Percentiles rank a stretch among this genome's conserved stretches.
Conservation (phyloP, 2,797 vertebrate species). For the Rhadinocentrus ornatus region DNA sequence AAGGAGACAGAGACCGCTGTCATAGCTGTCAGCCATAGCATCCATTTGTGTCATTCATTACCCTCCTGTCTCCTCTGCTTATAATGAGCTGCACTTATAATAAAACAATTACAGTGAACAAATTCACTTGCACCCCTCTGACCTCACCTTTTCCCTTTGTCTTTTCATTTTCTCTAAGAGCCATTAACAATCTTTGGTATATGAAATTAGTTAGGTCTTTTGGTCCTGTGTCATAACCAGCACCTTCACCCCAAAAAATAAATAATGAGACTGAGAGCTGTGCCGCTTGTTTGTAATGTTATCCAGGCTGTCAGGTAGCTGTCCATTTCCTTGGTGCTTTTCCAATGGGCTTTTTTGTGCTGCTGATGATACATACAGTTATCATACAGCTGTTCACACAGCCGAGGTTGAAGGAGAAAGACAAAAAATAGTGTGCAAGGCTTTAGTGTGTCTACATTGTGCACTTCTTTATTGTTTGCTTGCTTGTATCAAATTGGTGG, state of each 20-base stretch:
- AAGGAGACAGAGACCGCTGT: slow-evolving; percentile 35
- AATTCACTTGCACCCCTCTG: slow-evolving; percentile 20
- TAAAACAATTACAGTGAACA: slow-evolving; percentile 62
- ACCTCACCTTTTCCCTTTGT: slow-evolving; percentile 11
- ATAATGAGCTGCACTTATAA: slow-evolving; percentile 66
- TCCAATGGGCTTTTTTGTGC: slow-evolving; percentile 36
- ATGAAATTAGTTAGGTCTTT: slow-evolving; percentile 31
- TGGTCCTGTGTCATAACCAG: slow-evolving; percentile 33
- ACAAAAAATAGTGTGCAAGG: slow-evolving; percentile 9
- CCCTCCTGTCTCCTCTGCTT: slow-evolving; percentile 46
- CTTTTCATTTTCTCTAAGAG: slow-evolving; percentile 26
- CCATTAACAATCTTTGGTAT: slow-evolving; percentile 31
- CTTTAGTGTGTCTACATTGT: slow-evolving; percentile 20
- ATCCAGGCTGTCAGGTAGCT: slow-evolving; percentile 24
- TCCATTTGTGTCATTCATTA: slow-evolving; percentile 67
- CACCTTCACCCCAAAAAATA: slow-evolving; percentile 44
- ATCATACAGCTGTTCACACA: slow-evolving; percentile 20
- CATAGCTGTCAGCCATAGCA: slow-evolving; percentile 47
- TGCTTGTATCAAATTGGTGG: slow-evolving; percentile 52
- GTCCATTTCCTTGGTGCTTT: background rate
- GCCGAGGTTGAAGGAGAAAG: slow-evolving; percentile 24
- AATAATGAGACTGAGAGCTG: slow-evolving; percentile 36
- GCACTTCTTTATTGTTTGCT: slow-evolving; percentile 12
- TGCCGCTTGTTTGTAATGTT: slow-evolving; percentile 46
- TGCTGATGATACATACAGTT: slow-evolving; percentile 31